phyloP scores from a whole-genome alignment of 2,888 invertebrate species.

The Scaptomyza parva region DNA sequence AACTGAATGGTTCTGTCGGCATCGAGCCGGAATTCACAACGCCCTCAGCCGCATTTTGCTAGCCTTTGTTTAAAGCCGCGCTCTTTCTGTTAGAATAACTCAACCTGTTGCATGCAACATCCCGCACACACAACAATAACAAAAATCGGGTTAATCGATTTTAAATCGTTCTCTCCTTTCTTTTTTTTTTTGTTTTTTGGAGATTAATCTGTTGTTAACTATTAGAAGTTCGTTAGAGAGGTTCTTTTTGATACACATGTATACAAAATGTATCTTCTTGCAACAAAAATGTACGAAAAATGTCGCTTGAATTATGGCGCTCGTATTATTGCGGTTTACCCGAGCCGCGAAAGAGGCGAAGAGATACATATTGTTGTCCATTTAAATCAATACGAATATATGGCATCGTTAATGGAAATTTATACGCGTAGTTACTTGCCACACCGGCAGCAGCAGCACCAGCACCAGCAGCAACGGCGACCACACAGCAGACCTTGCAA shows the following conservation, averaged over 20 bases:
- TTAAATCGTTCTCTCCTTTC: slow-evolving; percentile 84
- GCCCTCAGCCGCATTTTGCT: slow-evolving; percentile 30
- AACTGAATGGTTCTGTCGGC: slow-evolving; percentile 84
- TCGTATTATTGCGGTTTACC: slow-evolving; percentile 70
- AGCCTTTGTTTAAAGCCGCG: slow-evolving; percentile 81
- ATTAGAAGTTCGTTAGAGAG: slow-evolving; percentile 75
- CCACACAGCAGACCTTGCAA: slow-evolving; percentile 43
- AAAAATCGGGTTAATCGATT: slow-evolving; percentile 84
- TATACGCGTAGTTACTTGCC: slow-evolving; percentile 71
- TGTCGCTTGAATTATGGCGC: slow-evolving; percentile 69
- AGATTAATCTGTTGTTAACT: slow-evolving; percentile 72
- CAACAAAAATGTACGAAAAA: slow-evolving; percentile 29
- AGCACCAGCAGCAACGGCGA: slow-evolving; percentile 20
- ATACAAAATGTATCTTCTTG: neutral
- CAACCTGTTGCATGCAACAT: slow-evolving; percentile 79
- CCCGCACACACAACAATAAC: slow-evolving; percentile 59
- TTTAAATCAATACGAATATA: slow-evolving; percentile 83
- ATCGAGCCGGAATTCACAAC: slow-evolving; percentile 51
- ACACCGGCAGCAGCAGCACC: slow-evolving; percentile 29
- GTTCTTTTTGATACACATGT: neutral
- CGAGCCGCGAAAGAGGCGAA: neutral
- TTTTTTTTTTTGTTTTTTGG: slow-evolving; percentile 55
- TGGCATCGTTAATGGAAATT: slow-evolving; percentile 81
- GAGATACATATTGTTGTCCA: slow-evolving; percentile 61
- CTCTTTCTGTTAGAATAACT: slow-evolving; percentile 24